Conservation (phyloP, 2,797 vertebrate species). For the Mionectes olivaceus region DNA sequence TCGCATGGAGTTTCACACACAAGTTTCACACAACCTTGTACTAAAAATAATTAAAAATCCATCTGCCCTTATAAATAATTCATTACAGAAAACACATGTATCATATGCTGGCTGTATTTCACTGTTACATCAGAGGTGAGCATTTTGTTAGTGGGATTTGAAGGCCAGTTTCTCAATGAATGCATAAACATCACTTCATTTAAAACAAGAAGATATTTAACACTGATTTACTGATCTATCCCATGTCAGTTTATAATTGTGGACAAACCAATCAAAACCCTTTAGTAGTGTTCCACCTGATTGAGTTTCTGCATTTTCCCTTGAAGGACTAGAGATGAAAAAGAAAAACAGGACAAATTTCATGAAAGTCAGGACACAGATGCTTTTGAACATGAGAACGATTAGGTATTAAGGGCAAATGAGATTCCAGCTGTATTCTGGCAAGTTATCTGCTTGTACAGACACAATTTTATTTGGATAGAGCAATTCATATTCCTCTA, state of each 20-base stretch:
- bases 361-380: background rate
- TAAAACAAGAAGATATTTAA: background rate
- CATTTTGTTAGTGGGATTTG: background rate
- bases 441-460: background rate
- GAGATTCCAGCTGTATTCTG: background rate
- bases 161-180: background rate
- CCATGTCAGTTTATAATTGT: background rate
- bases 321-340: background rate
- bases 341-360: background rate
- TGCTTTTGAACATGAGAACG: background rate
- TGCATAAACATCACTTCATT: background rate
- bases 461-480: background rate
- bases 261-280: background rate
- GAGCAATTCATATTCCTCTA: background rate
- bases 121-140: background rate
- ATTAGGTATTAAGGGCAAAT: background rate
- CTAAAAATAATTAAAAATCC: slow-evolving; percentile 33
- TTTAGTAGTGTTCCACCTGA: background rate
- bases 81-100: background rate
- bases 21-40: background rate
- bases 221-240: background rate
- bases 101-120: background rate
- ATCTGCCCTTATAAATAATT: slow-evolving; percentile 36
- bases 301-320: background rate
- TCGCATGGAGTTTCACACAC: background rate